Percentiles rank a stretch among this genome's conserved stretches.
These are phyloP conservation scores for Zhengitettix transpicula DNA, from an alignment of 2,888 invertebrate genomes.

Conservation along the genomic window DNA sequence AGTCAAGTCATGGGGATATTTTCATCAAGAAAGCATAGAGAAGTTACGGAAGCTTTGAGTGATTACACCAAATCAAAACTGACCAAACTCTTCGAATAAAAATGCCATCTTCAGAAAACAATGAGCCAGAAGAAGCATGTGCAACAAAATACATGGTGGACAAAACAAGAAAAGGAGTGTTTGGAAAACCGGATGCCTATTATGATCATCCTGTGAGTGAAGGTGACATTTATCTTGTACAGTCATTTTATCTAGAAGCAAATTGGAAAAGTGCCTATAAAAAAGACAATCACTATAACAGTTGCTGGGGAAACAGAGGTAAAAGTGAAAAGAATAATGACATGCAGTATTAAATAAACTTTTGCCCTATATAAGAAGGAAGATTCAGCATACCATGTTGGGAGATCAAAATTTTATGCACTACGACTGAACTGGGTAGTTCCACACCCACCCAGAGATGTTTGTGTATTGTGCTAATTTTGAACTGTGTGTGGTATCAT, in stretches of 20 bases:
- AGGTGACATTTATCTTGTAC: no score
- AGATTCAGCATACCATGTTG: background rate
- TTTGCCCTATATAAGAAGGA: background rate
- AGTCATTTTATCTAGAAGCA: no score
- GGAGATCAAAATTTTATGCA: background rate
- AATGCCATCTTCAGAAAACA: background rate
- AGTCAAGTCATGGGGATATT: background rate
- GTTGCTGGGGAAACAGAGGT: no score
- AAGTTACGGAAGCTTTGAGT: background rate
- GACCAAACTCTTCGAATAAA: background rate
- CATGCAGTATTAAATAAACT: background rate
- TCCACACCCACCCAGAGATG: no score
- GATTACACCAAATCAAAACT: background rate
- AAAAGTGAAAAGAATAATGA: no score
- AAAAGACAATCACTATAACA: no score
- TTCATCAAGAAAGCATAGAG: background rate
- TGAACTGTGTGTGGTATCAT: conserved; percentile 2
- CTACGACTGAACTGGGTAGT: conserved; percentile 5
- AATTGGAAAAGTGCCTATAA: no score
- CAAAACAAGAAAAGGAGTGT: no score
- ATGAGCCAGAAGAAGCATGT: background rate
- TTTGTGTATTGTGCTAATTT: conserved; percentile 10
- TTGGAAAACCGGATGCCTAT: no score
- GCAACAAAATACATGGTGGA: no score
- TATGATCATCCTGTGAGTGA: no score